Evolutionary conservation across 1,140 invertebrate species (phyloP), one percentile per base, ranked within the genome.

Genomic region (Drosophila tani): DNA sequence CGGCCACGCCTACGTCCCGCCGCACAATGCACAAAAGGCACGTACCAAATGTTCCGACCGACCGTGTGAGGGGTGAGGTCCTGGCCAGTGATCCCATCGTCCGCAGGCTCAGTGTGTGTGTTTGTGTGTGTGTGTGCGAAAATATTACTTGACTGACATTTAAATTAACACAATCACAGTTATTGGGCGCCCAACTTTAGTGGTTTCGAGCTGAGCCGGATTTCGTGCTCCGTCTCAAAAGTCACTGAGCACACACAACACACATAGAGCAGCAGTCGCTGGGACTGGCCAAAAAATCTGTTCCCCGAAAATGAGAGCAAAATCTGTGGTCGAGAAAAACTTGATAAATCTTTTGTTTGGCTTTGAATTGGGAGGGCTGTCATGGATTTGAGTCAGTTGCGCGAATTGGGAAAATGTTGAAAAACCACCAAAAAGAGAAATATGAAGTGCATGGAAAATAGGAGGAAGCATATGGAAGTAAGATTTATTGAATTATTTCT

Each of bases 141-240:
- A 90, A 85, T 90, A 90, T 90, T 90, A 90, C 85, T 90, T 90
- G 85, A 90, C 85, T 90, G 85, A 90, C 85, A 90, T 90, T 90
- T 90, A 90, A 90, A 90, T 90, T 90, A 90, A 90, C 85, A 90
- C 85, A 90, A 90, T 90, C 85, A 88, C 83, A 88, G 80, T 87
- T 87, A 88, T 87, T 88, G 84, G 83, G 82, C 74, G 67, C 69
- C 32, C 77, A 83, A 73, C 65, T 70, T 51, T 63, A 70, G 75
- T 70, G 75, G 75, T 50, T 88, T 50, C 19, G 27, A 45, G 69
- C 27, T 74, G 71, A 74, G 69, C 56, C 15, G 57, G 68, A 40
- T 63, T 67, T 66, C 45, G 71, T 64, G 66, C 71, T 50, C 62
- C 60, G 63, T 56, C 77, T 66, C 58, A 55, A 74, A 74, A 84